Conservation (phyloP, 2,113 vertebrate genomes). For the Notarius quadriscutis region DNA sequence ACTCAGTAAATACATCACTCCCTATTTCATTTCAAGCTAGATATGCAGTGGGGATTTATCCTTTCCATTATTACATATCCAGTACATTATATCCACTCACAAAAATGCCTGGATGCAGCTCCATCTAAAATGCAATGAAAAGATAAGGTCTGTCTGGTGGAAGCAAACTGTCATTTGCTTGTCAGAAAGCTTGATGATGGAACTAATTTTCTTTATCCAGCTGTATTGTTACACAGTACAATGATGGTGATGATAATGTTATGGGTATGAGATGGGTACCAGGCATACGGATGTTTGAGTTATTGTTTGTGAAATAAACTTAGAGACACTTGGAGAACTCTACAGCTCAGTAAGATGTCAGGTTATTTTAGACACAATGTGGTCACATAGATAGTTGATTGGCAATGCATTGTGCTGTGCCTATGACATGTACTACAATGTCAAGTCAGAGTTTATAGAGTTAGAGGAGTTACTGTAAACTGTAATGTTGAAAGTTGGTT, state of each 20-base stretch:
- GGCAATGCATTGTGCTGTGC: constrained; percentile 18
- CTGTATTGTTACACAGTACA: constrained; percentile 51
- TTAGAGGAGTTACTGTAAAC: background rate
- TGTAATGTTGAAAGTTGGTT: constrained; percentile 1
- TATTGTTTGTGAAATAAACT: constrained; percentile 34
- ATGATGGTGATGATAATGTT: constrained; percentile 39
- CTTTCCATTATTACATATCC: constrained; percentile 2
- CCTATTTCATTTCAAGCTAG: constrained; percentile 25
- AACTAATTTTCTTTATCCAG: constrained; percentile 39
- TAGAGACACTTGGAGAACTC: constrained; percentile 7
- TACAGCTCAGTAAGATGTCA: background rate
- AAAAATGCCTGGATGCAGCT: constrained; percentile 33
- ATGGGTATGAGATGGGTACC: constrained; percentile 17
- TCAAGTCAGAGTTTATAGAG: constrained; percentile 20
- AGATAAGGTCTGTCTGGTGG: constrained; percentile 35
- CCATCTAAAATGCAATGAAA: constrained; percentile 28
- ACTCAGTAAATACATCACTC: constrained; percentile 2
- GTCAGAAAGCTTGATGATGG: constrained; percentile 47
- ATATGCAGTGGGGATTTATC: constrained; percentile 28
- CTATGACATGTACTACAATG: constrained; percentile 16
- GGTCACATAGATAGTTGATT: constrained; percentile 30
- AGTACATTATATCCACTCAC: constrained; percentile 16
- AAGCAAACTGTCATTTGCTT: constrained; percentile 19
- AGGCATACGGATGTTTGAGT: constrained; percentile 7
- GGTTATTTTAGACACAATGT: constrained; percentile 37